phyloP scores from a whole-genome alignment of 2,888 invertebrate genomes.

The Lingula anatina region DNA sequence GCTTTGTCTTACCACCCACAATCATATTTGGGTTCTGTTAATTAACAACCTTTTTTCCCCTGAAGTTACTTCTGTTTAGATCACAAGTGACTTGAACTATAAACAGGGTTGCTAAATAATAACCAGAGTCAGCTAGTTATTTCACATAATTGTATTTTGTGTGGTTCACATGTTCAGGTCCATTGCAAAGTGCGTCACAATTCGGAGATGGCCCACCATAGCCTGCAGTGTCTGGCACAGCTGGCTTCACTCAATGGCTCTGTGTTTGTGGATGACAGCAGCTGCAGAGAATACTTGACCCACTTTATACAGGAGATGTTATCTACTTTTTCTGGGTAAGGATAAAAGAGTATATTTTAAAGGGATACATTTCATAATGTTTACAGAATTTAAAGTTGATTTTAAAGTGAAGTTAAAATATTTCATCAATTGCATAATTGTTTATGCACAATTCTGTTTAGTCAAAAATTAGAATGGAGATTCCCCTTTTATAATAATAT shows the following conservation, averaged over 20 bases:
- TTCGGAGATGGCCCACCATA: conserved; percentile 70
- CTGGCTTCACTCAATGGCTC: conserved; percentile 67
- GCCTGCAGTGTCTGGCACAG: conserved; percentile 77
- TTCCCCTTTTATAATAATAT: not conserved
- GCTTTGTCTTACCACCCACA: no score
- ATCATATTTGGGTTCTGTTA: no score
- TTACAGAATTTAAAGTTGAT: not conserved
- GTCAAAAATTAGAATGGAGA: not conserved
- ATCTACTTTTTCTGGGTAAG: conserved; percentile 60
- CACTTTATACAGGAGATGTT: conserved; percentile 62
- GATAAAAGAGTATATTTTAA: conserved; percentile 3
- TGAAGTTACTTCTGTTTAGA: no score
- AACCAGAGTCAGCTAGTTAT: no score
- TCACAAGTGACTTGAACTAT: no score
- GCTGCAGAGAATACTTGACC: conserved; percentile 59
- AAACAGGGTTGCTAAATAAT: no score
- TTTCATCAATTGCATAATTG: not conserved
- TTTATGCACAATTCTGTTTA: not conserved
- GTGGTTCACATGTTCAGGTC: no score
- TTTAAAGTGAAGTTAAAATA: not conserved
- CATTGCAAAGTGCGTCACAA: conserved; percentile 76
- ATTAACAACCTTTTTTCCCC: no score
- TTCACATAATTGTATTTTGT: no score
- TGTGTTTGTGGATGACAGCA: conserved; percentile 56
- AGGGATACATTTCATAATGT: not conserved